Evolutionary conservation across 30 jellyfish, hydroid and myxozoan genomes (phyloP), one percentile per base, ranked within the genome.

Genomic region (Clytia hemisphaerica): DNA sequence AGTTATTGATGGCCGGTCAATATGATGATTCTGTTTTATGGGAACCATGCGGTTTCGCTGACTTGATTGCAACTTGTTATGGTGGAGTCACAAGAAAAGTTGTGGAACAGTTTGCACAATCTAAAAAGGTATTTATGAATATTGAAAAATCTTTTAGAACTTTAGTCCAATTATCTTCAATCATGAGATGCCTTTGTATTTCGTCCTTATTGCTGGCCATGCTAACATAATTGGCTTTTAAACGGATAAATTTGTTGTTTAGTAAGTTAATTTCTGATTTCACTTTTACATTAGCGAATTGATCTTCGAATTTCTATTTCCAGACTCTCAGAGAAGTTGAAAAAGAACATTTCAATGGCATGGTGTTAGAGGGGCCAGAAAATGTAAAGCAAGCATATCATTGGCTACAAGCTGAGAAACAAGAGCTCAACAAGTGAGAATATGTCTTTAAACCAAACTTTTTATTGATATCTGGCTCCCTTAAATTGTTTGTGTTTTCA

Each of bases 31-130:
- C 51, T 31, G 75, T 84, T 6, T 80, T 78, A 49, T 42, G 84
- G 66, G 92, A 87, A 60, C 82, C 96, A 3, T 87, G 93, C 67
- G 96, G 96, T 14, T 28, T 87, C 60, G 94, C 92, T 18, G 96
- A 87, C 54, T 71, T 87, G 21, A 79, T 87, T 55, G 86, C 94
- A 6, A 87, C 96, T 0, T 87, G 96, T 66, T 77, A 74, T 44
- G 96, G 96, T 18, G 96, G 96, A 2, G 67, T 93, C 31, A 87
- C 84, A 21, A 53, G 94, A 35, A 45, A 37, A 49, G 93, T 79
- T 14, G 91, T 93, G 5, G 86, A 78, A 27, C 93, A 82, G 22
- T 87, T 61, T 74, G 92, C 69, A 31, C 45, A 71, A 60, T 68
- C 94, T n/a, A 83, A 83, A n/a, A 87, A 87, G 75, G 94, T 85